Evolutionary conservation across 2,113 vertebrate species (phyloP).

Genomic region (Gallinago jamesoni): DNA sequence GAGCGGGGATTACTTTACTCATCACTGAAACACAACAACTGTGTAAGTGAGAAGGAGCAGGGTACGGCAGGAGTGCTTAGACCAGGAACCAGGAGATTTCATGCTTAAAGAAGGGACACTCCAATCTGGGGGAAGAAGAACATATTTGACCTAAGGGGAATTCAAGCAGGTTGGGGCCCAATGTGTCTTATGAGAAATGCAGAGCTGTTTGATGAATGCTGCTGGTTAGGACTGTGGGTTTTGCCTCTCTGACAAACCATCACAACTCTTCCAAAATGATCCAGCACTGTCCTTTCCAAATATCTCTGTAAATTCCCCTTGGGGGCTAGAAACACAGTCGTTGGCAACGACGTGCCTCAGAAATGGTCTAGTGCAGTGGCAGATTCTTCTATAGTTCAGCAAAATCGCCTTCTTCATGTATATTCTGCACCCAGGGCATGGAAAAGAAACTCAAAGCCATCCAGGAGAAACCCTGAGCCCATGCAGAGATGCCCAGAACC

Average conservation of each 20-base stretch:
- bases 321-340: neutral
- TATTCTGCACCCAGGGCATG: neutral
- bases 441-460: neutral
- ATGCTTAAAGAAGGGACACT: neutral
- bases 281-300: neutral
- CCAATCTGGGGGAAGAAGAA: neutral
- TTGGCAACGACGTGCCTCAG: neutral
- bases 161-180: neutral
- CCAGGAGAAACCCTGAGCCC: neutral
- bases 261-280: neutral
- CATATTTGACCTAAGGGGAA: neutral
- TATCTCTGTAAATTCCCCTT: neutral
- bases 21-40: neutral
- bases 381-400: neutral
- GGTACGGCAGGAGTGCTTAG: neutral
- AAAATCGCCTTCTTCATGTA: accelerated
- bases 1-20: neutral
- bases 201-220: neutral
- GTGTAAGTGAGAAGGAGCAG: neutral
- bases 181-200: neutral
- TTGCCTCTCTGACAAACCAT: neutral
- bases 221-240: neutral
- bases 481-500: neutral
- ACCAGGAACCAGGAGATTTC: neutral
- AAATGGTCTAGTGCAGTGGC: neutral